Conservation (phyloP, 1,140 invertebrate species). For the Micrasema minimum region DNA sequence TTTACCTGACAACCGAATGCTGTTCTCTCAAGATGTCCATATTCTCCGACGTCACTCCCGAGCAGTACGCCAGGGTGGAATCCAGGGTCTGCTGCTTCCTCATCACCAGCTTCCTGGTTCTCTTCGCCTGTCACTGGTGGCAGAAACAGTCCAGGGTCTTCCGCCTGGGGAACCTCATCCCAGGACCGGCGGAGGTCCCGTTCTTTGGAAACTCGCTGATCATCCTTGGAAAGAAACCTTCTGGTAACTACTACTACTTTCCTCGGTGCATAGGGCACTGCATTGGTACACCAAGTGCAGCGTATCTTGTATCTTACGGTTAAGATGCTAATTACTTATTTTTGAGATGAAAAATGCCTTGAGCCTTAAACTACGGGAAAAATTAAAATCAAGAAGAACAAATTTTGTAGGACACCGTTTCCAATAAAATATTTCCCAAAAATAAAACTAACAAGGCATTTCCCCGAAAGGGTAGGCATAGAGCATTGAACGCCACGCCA, state of each 20-base stretch:
- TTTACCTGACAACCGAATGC: too few relatives aligned
- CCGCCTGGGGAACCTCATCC: conserved; percentile 65
- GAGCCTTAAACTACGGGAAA: background rate
- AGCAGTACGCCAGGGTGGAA: too few relatives aligned
- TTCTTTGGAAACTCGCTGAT: conserved; percentile 71
- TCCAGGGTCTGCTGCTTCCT: conserved; percentile 42
- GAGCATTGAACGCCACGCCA: too few relatives aligned
- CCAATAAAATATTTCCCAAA: background rate
- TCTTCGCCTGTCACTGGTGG: conserved; percentile 55
- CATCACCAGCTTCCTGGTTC: conserved; percentile 49
- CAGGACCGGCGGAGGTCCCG: conserved; percentile 66
- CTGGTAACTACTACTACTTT: conserved; percentile 54
- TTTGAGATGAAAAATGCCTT: background rate
- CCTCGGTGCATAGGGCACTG: too few relatives aligned
- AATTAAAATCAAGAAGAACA: background rate
- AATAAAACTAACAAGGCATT: too few relatives aligned
- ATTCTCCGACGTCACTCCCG: too few relatives aligned
- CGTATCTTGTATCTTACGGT: background rate
- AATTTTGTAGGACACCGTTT: background rate
- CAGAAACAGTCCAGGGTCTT: conserved; percentile 58
- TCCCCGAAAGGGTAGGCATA: too few relatives aligned
- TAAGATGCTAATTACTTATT: background rate
- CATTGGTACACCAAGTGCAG: too few relatives aligned
- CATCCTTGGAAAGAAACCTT: conserved; percentile 65
- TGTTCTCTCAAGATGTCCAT: too few relatives aligned